Evolutionary conservation across 1,140 invertebrate species (phyloP), one percentile per base, ranked within the genome.

Genomic region (Latrodectus geometricus): DNA sequence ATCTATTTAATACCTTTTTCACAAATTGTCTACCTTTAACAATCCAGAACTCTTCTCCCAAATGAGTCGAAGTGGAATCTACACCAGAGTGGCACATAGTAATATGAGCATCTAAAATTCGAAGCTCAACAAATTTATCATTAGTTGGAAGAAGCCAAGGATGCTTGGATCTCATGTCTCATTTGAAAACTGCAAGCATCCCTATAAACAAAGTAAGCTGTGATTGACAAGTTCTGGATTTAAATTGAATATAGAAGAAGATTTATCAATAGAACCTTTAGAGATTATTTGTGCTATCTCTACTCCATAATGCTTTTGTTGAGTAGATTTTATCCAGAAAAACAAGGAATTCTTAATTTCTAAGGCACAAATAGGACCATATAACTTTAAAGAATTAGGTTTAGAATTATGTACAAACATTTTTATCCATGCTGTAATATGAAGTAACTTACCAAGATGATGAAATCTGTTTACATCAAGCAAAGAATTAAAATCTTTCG

Each of bases 21-120:
- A 17, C 49, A 9, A 52, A 48, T 69, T 77, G 74, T 68, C 73
- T 66, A 11, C 73, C 48, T 69, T 54, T 85, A 35, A 77, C n/a
- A 17, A 75, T 49, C 54, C 81, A 84, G 52, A 15, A 84, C 9
- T 65, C 12, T 8, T 50, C 54, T 20, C 81, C 0, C 1, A 76
- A 20, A 20, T 84, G 7, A 20, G 50, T 21, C 5, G 61, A 48
- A 66, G 54, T 84, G 15, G 35, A 14, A 75, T 4, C 9, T n/a
- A 83, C 48, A 15, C 80, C 80, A 8, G 5, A 20, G 12, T 80
- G 65, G 0, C 23, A 48, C 8, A 80, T 35, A 8, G 49, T 70
- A 11, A 5, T 17, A 70, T n/a, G 79, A n/a, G 49, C 69, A 20
- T 35, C 23, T 20, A 20, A 21, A 14, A 4, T 21, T 20, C 4